Evolutionary conservation across 1,140 invertebrate species (phyloP).

Genomic region (Drosophila sp.): DNA sequence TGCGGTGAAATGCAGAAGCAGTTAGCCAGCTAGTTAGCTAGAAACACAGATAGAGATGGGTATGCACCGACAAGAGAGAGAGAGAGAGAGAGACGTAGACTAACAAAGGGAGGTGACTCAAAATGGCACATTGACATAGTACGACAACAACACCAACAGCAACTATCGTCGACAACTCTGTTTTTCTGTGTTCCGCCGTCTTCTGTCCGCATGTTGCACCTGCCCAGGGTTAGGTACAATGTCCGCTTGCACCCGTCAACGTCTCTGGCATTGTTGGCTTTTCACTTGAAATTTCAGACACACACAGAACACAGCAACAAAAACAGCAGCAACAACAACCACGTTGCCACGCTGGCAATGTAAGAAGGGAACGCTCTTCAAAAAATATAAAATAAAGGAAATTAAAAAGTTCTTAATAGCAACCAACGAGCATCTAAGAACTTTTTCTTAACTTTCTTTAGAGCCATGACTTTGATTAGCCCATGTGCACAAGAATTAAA

Average conservation of each 20-base stretch:
- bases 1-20: constrained; percentile 49
- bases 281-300: constrained; percentile 62
- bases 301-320: constrained; percentile 28
- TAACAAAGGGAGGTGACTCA: constrained; percentile 22
- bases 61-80: too few species aligned
- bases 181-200: not conserved
- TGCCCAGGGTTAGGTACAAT: constrained; percentile 44
- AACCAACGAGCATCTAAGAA: constrained; percentile 19
- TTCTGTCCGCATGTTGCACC: constrained; percentile 52
- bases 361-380: constrained; percentile 40
- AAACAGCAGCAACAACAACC: constrained; percentile 10
- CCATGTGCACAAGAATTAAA: not conserved
- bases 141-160: constrained; percentile 29
- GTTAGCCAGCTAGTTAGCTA: constrained; percentile 9
- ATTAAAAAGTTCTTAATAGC: constrained; percentile 8
- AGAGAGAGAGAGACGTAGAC: constrained; percentile 7
- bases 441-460: not conserved
- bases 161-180: constrained; percentile 23
- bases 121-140: constrained; percentile 58
- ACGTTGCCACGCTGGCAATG: constrained; percentile 33
- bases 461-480: not conserved
- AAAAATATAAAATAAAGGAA: not conserved
- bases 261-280: constrained; percentile 33
- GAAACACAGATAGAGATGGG: constrained; percentile 15
- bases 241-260: constrained; percentile 3